Evolutionary conservation across 2,888 invertebrate genomes (phyloP), one percentile per base, ranked within the genome.

Genomic region (Epistrophe eligans): DNA sequence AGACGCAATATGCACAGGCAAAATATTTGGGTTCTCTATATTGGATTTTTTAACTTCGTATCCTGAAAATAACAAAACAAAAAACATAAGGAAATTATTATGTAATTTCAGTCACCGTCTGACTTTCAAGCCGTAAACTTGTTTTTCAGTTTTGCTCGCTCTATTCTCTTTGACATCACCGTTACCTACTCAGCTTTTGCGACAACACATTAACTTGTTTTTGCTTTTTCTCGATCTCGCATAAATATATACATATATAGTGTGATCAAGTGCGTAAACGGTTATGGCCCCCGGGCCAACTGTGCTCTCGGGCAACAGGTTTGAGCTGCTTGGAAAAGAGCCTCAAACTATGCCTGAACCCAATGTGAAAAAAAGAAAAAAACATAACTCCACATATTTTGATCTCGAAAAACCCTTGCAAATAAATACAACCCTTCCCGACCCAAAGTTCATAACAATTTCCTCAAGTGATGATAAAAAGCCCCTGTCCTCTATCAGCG

Each of bases 1-100:
- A 8, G 91, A 88, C 66, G 91, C 45, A 10, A 84, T 57, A 1
- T 88, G 81, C 13, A 88, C 80, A 28, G 82, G 67, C 62, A 89
- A 77, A 8, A 77, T 62, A 38, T 50, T 87, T 24, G 32, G 11
- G 0, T 24, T 64, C 1, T 79, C 88, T 38, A 11, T 17, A 28
- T 73, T n/a, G 7, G 77, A 0, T 17, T 80, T 84, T 35, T 77
- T 73, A 43, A 77, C 73, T 0, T 88, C 70, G 43, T 79, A 85
- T 66, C 71, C 81, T 89, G 40, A 8, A 52, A 79, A 60, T 15
- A 64, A 74, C 52, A 28, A 57, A 40, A 82, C 64, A 50, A 24
- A 72, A 24, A 50, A 50, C 50, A 35, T 9, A 35, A 35, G 0
- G 9, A 35, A 35, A 9, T 32, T 24, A 24, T 24, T 24, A 24